Evolutionary conservation across 2,797 vertebrate species (phyloP).

Genomic region (Gallinago stenura): DNA sequence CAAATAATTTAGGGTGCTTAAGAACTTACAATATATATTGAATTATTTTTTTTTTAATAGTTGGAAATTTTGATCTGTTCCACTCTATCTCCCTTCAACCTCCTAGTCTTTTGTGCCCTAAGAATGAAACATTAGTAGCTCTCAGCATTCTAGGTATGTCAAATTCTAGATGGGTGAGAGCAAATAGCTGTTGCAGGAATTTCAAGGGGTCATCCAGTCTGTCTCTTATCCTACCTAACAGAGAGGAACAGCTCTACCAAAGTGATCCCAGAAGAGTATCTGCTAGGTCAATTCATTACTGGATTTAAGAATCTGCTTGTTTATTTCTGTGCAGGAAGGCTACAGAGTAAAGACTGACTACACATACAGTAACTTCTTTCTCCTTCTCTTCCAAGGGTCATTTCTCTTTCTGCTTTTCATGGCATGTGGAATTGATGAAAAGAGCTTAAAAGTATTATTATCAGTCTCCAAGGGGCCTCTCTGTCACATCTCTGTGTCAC

Average conservation of each 20-base stretch:
- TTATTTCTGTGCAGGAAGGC: background rate
- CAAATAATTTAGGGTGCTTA: background rate
- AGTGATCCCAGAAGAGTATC: background rate
- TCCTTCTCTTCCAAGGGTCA: background rate
- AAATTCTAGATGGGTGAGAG: background rate
- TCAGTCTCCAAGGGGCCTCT: background rate
- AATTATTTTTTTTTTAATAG: background rate
- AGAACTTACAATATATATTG: background rate
- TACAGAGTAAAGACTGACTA: background rate
- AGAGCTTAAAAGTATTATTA: background rate
- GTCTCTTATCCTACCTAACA: background rate
- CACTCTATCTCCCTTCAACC: background rate
- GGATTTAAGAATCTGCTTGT: background rate
- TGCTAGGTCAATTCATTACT: background rate
- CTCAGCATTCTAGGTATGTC: background rate
- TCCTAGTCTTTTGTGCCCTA: background rate
- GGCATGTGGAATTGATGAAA: background rate
- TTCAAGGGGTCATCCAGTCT: background rate
- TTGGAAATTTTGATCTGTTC: background rate
- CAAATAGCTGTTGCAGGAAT: background rate
- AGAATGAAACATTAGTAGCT: background rate
- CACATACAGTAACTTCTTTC: background rate
- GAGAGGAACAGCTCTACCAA: background rate
- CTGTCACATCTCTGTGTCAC: background rate
- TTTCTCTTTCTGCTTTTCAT: background rate